Base-by-base conservation (phyloP, 2,113 vertebrate genomes). In the Odocoileus hemionus region DNA sequence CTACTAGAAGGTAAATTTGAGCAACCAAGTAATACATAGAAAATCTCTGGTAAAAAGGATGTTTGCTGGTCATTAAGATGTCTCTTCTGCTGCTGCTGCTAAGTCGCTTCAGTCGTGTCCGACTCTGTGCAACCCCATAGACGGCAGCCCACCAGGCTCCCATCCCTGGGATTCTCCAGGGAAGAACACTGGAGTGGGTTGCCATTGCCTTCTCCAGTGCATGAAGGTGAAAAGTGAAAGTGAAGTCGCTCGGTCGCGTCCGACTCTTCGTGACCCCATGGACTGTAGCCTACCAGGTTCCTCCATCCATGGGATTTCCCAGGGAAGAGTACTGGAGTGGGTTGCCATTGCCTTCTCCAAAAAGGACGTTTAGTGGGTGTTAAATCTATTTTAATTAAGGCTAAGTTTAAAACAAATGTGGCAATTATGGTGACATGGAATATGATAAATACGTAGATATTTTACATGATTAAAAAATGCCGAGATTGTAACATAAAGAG, bases 371-470 rank as follows among this genome's bases (percentile, higher is more conserved):
- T 58, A 47, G 43, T 76, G 54, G 74, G 17, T n/a, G 45, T 67
- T 52, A 80, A 55, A n/a, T 87, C 7, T 21, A 94, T 96, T 74
- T 92, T 80, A 89, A 57, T 80, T 87, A 57, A 8, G 25, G 7
- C 28, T 76, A 79, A n/a, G 21, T 93, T 91, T 94, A 94, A 91
- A 96, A 84, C 47, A 92, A 70, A n/a, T 67, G 1, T 79, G 21
- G 5, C 6, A 78, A 76, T 47, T 88, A 47, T 74, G 39, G 21
- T 33, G 47, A 79, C n/a, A 33, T 13, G 10, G 52, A 10, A 30
- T 3, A 70, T 92, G n/a, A 33, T 60, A 45, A 86, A 8, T 45
- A 86, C n/a, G 60, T n/a, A 95, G 93, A 91, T 89, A 50, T 57
- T 91, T 86, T 55, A 92, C 47, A 83, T 86, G 94, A 83, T 58